Evolutionary conservation across 2,113 vertebrate genomes (phyloP).

Genomic region (Porphyrio hochstetteri): DNA sequence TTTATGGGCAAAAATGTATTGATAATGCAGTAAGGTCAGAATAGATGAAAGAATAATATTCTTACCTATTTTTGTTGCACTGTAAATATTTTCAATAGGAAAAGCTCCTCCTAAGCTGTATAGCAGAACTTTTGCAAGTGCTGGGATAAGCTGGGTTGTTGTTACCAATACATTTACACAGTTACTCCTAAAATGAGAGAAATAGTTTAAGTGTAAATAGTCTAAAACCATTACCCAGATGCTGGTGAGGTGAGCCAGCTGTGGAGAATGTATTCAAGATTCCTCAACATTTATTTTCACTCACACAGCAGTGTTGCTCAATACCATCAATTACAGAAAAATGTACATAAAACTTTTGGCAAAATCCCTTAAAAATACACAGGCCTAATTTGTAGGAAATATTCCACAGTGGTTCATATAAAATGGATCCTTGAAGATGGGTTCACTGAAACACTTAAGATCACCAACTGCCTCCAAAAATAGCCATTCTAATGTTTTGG

Average conservation of each 20-base stretch:
- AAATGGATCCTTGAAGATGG: neutral
- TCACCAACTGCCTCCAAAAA: neutral
- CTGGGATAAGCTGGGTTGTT: slow-evolving; percentile 83
- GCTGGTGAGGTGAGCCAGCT: neutral
- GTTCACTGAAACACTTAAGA: neutral
- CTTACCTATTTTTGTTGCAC: slow-evolving; percentile 87
- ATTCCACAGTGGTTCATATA: neutral
- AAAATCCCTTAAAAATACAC: neutral
- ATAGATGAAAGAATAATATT: neutral
- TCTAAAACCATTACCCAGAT: neutral
- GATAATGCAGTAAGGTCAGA: neutral
- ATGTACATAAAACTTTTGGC: neutral
- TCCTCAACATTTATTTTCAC: neutral
- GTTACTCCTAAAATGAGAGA: slow-evolving; percentile 78
- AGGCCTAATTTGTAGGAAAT: neutral
- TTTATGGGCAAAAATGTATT: neutral
- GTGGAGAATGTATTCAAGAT: neutral
- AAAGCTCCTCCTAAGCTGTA: slow-evolving; percentile 85
- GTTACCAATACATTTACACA: slow-evolving; percentile 84
- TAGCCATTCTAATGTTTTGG: neutral
- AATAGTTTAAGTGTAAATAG: neutral
- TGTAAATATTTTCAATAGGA: slow-evolving; percentile 86
- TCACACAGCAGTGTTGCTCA: neutral
- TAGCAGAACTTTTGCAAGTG: slow-evolving; percentile 83
- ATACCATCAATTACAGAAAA: neutral